Conservation (phyloP, 1,140 invertebrate species). For the Pogonus chalceus region DNA sequence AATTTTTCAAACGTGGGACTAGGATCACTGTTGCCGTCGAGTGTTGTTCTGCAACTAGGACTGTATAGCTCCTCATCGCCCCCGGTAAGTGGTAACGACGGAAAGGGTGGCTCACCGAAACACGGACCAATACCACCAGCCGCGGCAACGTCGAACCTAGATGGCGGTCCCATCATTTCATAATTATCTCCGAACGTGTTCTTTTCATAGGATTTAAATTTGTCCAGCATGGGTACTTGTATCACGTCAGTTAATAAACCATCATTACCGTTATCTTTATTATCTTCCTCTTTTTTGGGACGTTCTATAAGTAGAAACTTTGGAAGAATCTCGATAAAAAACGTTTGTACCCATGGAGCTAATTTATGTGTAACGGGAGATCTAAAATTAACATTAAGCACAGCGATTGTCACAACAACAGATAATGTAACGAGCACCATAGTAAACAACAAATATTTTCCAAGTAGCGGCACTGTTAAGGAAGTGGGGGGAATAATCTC, state of each 20-base stretch:
- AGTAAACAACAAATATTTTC: conserved; percentile 97
- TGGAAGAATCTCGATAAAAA: conserved; percentile 85
- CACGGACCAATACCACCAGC: conserved; percentile 44
- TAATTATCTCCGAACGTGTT: conserved; percentile 30
- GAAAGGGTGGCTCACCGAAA: conserved; percentile 54
- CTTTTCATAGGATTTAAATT: conserved; percentile 30
- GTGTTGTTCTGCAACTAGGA: conserved; percentile 42
- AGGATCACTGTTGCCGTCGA: conserved; percentile 47
- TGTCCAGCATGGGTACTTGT: conserved; percentile 31
- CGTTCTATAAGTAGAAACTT: conserved; percentile 75
- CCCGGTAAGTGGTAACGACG: conserved; percentile 55
- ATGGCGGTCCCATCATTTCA: conserved; percentile 41
- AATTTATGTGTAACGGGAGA: conserved; percentile 94
- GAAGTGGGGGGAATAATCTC: conserved; percentile 99
- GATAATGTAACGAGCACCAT: conserved; percentile 98
- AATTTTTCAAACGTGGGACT: conserved; percentile 72
- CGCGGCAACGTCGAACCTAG: conserved; percentile 40
- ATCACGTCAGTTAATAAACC: conserved; percentile 31
- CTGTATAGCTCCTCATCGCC: conserved; percentile 74
- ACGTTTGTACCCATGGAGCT: conserved; percentile 76
- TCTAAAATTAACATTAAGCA: conserved; percentile 97
- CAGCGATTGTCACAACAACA: conserved; percentile 94
- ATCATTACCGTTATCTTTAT: conserved; percentile 30
- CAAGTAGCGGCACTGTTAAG: conserved; percentile 90
- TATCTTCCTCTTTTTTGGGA: conserved; percentile 65